phyloP scores from a whole-genome alignment of 1,140 invertebrate genomes.

The Sycophaga agraensis region DNA sequence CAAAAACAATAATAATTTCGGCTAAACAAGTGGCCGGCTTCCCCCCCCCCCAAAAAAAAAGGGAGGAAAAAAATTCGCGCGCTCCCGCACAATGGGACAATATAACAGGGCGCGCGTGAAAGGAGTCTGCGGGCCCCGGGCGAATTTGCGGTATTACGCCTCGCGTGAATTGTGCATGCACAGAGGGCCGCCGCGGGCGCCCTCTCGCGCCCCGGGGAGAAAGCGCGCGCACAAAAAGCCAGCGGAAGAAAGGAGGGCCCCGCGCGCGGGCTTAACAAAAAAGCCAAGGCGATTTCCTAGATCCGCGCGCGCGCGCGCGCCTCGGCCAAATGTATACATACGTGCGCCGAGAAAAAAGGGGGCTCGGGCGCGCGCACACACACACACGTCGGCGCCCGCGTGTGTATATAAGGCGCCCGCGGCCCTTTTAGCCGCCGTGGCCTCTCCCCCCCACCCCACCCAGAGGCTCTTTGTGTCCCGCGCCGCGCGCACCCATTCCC shows the following conservation, averaged over 20 bases:
- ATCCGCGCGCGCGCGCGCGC: neutral
- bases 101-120: too few relatives aligned
- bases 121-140: neutral
- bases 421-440: neutral
- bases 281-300: conserved; percentile 5
- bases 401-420: neutral
- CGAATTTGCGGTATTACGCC: conserved; percentile 3
- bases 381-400: neutral
- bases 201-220: too few relatives aligned
- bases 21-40: neutral
- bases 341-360: conserved; percentile 1
- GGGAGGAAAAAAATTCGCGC: neutral
- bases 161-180: too few relatives aligned
- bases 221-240: neutral
- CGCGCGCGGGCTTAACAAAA: too few relatives aligned
- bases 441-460: neutral
- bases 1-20: neutral
- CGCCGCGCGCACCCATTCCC: neutral
- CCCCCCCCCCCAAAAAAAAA: too few relatives aligned
- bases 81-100: too few relatives aligned
- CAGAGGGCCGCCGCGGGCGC: too few relatives aligned
- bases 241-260: neutral
- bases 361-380: neutral
- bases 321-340: too few relatives aligned
- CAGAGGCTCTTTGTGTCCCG: neutral